These are phyloP conservation scores for Apis cerana DNA, from an alignment of 1,140 invertebrate genomes.

Conservation along the genomic window DNA sequence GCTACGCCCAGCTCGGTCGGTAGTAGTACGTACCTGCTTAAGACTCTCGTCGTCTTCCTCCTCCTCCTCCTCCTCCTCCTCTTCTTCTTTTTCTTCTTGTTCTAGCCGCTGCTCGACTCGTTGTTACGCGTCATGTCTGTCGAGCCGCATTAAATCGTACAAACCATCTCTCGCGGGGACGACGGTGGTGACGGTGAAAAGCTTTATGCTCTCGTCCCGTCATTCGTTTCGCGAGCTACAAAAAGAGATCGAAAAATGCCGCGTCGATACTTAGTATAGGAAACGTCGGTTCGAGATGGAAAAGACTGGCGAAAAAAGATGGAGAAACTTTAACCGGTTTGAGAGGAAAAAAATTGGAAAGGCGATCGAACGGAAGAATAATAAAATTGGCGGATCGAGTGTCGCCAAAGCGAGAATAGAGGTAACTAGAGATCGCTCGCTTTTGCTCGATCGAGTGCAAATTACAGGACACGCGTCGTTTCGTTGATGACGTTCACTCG, in stretches of 20 bases:
- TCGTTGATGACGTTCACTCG: neutral
- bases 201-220: constrained; percentile 24
- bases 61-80: neutral
- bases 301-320: no score
- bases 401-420: constrained; percentile 22
- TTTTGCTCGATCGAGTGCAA: constrained; percentile 20
- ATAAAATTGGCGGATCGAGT: constrained; percentile 37
- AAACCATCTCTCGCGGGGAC: constrained; percentile 42
- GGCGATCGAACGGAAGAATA: constrained; percentile 12
- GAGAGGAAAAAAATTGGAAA: neutral
- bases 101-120: constrained; percentile 20
- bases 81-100: constrained; percentile 33
- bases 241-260: neutral
- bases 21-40: constrained; percentile 31
- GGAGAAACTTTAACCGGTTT: no score
- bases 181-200: constrained; percentile 29
- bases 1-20: constrained; percentile 32
- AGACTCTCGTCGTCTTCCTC: constrained; percentile 20
- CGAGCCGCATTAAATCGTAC: constrained; percentile 52
- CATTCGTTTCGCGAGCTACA: constrained; percentile 22
- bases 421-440: constrained; percentile 10
- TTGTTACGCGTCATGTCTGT: constrained; percentile 49
- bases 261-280: no score
- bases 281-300: no score
- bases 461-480: neutral